Base-by-base conservation (phyloP, 1,140 invertebrate genomes). In the Penaeus japonicus region DNA sequence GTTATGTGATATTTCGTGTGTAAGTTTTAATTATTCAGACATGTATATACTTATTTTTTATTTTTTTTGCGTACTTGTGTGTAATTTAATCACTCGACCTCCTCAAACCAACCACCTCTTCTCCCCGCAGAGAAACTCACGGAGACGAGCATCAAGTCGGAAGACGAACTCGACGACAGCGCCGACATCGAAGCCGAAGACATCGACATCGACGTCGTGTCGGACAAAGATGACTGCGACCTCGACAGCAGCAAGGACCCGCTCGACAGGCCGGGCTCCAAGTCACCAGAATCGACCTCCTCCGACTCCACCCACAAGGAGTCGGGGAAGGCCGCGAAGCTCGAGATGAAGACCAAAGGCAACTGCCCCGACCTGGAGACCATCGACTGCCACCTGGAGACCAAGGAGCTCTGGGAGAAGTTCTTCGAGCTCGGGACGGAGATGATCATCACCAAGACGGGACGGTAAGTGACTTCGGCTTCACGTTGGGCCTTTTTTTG, bases 401-500 rank as follows among this genome's bases (percentile, higher is more conserved):
- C 93, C 30, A 93, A 93, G 89, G 97, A 98, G 87, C 93, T 97
- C 27, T 97, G 96, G 96, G 96, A 97, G 93, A 97, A 98, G 93
- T 99, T 99, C 93, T 97, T 98, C 92, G 96, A 97, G 84, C 93
- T 98, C 73, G 97, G 97, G 89, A 99, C 98, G 0, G 98, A 99
- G 93, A 99, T 99, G 98, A 99, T 99, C 93, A 99, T 99, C 93
- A 99, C 98, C 22, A 99, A 99, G 94, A 97, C 97, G 90, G 98
- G 98, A 93, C 96, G 98, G 97, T 99, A 93, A 94, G 95, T 93
- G 27, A 20, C 54, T 18, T 24, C 7, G 22, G 24, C 0, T 0
- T 75, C 10, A 0, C 47, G 5, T 47, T 15, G 2, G 35, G 2
- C 35, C n/a, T n/a, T n/a, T n/a, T n/a, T n/a, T n/a, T n/a, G 59